Evolutionary conservation across 2,888 invertebrate species (phyloP).

Genomic region (Meghimatium bilineatum): DNA sequence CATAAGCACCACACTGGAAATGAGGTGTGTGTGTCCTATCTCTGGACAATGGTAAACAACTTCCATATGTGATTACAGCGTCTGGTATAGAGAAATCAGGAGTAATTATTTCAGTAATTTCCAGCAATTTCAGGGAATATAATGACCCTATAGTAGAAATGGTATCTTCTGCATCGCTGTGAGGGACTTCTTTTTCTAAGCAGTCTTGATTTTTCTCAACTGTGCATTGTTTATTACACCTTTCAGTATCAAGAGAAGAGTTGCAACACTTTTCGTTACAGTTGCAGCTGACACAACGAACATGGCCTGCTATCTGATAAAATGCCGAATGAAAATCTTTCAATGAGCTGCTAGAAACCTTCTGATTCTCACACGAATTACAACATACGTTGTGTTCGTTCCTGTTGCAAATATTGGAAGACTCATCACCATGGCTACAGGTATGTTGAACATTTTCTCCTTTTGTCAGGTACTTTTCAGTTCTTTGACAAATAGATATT

Average conservation of each 20-base stretch:
- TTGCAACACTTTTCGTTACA: background rate
- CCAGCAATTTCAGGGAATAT: background rate
- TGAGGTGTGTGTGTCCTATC: background rate
- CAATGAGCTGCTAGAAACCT: background rate
- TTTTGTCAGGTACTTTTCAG: background rate
- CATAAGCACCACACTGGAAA: background rate
- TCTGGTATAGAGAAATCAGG: background rate
- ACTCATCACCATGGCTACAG: background rate
- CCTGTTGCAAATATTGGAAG: background rate
- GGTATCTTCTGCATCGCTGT: background rate
- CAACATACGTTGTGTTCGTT: background rate
- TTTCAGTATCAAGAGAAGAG: background rate
- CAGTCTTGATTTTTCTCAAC: background rate
- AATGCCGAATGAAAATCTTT: background rate
- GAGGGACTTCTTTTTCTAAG: background rate
- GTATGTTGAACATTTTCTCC: background rate
- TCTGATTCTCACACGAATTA: background rate
- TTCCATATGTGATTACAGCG: background rate
- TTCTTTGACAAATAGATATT: background rate
- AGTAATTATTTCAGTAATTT: background rate
- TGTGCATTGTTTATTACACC: background rate
- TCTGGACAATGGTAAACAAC: no score
- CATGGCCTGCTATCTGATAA: background rate
- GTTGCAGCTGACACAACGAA: background rate
- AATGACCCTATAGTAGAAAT: background rate